Conservation (phyloP, 1,140 invertebrate genomes). For the Prorops nasuta region DNA sequence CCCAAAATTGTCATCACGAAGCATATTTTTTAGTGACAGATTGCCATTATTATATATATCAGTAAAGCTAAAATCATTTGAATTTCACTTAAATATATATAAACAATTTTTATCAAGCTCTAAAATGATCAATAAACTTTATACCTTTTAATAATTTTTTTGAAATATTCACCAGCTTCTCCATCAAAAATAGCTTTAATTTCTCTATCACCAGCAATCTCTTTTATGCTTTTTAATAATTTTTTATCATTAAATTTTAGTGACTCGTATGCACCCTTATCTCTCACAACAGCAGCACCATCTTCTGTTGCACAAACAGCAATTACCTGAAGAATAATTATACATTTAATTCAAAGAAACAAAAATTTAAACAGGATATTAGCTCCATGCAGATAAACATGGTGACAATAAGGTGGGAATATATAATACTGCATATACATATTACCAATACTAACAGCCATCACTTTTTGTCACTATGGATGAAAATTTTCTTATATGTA, state of each 20-base stretch:
- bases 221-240: slow-evolving; percentile 56
- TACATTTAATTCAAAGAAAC: slow-evolving; percentile 12
- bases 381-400: too few species aligned
- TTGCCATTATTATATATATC: slow-evolving; percentile 40
- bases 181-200: slow-evolving; percentile 63
- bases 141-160: slow-evolving; percentile 58
- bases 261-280: slow-evolving; percentile 63
- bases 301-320: slow-evolving; percentile 61
- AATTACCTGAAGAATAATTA: slow-evolving; percentile 61
- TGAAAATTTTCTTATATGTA: slow-evolving; percentile 1
- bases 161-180: slow-evolving; percentile 61
- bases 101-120: too few species aligned
- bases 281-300: slow-evolving; percentile 55
- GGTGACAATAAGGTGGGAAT: too few species aligned
- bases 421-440: too few species aligned
- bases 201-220: slow-evolving; percentile 58
- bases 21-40: slow-evolving; percentile 30
- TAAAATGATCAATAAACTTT: background rate
- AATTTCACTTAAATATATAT: too few species aligned
- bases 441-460: too few species aligned
- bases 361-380: too few species aligned
- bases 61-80: slow-evolving; percentile 40
- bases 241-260: slow-evolving; percentile 59
- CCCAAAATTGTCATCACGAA: slow-evolving; percentile 44
- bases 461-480: too few species aligned